Evolutionary conservation across 2,888 invertebrate genomes (phyloP).

Genomic region (Achlya flavicornis): DNA sequence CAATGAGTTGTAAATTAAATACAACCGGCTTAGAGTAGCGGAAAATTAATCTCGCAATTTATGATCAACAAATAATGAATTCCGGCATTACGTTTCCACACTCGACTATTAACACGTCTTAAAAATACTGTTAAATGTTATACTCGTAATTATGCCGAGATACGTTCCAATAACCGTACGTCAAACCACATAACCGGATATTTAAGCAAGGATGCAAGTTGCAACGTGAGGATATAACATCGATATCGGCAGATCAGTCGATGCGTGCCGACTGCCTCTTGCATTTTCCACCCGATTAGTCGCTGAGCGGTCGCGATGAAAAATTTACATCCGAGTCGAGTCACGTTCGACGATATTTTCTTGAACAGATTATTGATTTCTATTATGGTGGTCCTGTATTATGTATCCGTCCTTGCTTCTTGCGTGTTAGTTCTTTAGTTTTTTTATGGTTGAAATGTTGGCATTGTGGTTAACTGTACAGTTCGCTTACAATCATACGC

Average conservation of each 20-base stretch:
- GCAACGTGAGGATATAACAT: not conserved
- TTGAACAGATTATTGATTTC: constrained; percentile 53
- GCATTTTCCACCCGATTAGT: constrained; percentile 66
- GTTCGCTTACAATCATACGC: not conserved
- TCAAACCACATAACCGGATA: not conserved
- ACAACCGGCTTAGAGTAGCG: no score
- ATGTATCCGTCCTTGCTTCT: not conserved
- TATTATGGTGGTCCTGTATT: constrained; percentile 27
- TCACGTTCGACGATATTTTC: constrained; percentile 50
- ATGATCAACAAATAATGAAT: not conserved
- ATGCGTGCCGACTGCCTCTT: constrained; percentile 43
- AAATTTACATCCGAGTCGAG: constrained; percentile 55
- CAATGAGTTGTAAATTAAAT: no score
- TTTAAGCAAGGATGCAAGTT: not conserved
- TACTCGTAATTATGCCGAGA: not conserved
- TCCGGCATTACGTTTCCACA: not conserved
- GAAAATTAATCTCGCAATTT: not conserved
- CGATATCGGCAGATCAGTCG: constrained; percentile 18
- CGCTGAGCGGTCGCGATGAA: constrained; percentile 52
- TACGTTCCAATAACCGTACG: not conserved
- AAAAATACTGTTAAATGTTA: constrained; percentile 3
- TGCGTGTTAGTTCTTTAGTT: not conserved
- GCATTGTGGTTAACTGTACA: not conserved
- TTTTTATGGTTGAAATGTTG: not conserved
- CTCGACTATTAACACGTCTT: not conserved